Conservation (phyloP, 2,113 vertebrate species). For the Gorsachius goisagi region DNA sequence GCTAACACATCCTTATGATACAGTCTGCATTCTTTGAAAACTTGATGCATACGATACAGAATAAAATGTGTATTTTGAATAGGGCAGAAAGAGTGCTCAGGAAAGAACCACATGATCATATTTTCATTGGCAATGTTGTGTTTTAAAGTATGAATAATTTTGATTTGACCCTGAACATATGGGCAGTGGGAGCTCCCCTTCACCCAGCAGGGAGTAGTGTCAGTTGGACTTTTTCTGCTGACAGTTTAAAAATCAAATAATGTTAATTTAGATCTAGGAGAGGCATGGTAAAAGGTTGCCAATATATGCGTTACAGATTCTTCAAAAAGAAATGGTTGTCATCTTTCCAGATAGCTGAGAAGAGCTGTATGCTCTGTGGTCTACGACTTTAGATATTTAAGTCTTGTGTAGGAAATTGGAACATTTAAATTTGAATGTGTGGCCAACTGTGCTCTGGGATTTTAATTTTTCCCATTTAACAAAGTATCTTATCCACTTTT, state of each 20-base stretch:
- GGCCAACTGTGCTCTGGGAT: slow-evolving; percentile 18
- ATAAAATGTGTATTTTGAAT: background rate
- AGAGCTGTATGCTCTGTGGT: background rate
- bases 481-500: background rate
- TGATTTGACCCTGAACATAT: background rate
- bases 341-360: slow-evolving; percentile 27
- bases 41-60: background rate
- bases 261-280: slow-evolving; percentile 10
- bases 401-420: slow-evolving; percentile 13
- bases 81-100: background rate
- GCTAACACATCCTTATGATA: background rate
- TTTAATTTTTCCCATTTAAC: slow-evolving; percentile 26
- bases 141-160: background rate
- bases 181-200: slow-evolving; percentile 19
- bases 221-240: slow-evolving; percentile 18
- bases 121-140: background rate
- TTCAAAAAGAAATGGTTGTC: slow-evolving; percentile 10
- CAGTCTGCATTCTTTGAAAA: background rate
- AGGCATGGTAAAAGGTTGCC: slow-evolving; percentile 26
- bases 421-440: slow-evolving; percentile 2
- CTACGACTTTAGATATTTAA: slow-evolving; percentile 1
- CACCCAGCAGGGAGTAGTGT: background rate
- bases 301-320: background rate
- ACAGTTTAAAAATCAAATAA: slow-evolving; percentile 3
- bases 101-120: background rate